A percentile compares a stretch with the other conserved stretches of the same genome.
phyloP scores from a whole-genome alignment of 2,113 vertebrate species.

The Procavia capensis region DNA sequence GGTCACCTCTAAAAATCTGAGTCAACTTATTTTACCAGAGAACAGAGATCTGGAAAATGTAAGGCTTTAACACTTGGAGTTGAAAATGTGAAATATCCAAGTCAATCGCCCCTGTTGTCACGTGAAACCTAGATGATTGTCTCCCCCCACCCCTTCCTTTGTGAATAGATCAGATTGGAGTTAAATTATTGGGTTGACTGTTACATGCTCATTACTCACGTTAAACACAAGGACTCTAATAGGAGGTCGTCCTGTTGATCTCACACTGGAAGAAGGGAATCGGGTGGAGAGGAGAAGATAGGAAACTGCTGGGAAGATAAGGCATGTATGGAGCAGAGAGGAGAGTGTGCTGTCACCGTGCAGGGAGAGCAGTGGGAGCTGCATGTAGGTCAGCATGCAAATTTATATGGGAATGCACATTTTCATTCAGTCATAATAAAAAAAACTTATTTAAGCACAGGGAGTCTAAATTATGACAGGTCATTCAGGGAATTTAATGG shows the following conservation, averaged over 20 bases:
- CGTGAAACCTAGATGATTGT: neutral
- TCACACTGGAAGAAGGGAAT: too few relatives aligned
- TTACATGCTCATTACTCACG: neutral
- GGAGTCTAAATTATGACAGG: neutral
- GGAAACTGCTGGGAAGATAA: too few relatives aligned
- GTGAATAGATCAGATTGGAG: constrained; percentile 31
- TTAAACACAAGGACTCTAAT: neutral
- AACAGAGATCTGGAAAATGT: constrained; percentile 6
- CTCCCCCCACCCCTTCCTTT: neutral
- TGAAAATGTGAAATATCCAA: neutral
- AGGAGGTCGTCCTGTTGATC: too few relatives aligned
- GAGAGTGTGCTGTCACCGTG: too few relatives aligned
- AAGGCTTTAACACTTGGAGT: neutral
- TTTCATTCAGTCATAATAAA: too few relatives aligned
- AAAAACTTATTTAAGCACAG: neutral
- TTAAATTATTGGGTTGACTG: constrained; percentile 18
- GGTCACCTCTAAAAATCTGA: neutral
- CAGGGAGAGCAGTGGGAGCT: too few relatives aligned
- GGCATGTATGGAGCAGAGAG: too few relatives aligned
- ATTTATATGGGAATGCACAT: too few relatives aligned
- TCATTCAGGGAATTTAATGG: neutral
- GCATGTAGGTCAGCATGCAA: too few relatives aligned
- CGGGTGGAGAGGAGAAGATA: too few relatives aligned
- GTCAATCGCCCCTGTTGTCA: neutral
- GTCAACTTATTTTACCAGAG: neutral